phyloP scores from a whole-genome alignment of 2,888 invertebrate species.

The Leptodirus hochenwartii region DNA sequence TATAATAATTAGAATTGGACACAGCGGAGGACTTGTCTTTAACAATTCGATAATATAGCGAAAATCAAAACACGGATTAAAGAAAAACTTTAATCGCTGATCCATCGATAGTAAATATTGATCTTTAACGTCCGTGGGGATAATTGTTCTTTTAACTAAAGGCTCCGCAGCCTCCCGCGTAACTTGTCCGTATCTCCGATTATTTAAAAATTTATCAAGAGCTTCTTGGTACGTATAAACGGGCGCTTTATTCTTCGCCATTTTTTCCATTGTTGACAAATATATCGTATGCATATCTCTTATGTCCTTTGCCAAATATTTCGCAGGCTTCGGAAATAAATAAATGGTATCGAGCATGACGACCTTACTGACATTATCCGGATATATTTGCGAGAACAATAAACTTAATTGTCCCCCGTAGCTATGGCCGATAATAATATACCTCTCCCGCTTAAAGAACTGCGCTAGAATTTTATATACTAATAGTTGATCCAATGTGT shows the following conservation, averaged over 20 bases:
- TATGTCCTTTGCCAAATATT: conserved; percentile 12
- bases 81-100: conserved; percentile 5
- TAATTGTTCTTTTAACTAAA: conserved; percentile 30
- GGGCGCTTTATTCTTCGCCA: conserved; percentile 14
- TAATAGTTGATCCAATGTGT: conserved; percentile 27
- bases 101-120: conserved; percentile 14
- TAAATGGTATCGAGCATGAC: conserved; percentile 20
- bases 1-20: conserved; percentile 24
- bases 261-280: conserved; percentile 10
- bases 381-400: conserved; percentile 25
- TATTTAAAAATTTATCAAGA: conserved; percentile 14
- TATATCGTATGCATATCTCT: conserved; percentile 1
- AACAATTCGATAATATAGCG: conserved; percentile 21
- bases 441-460: conserved; percentile 20
- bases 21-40: conserved; percentile 18
- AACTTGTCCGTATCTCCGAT: conserved; percentile 17
- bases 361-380: conserved; percentile 26
- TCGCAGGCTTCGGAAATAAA: conserved; percentile 15
- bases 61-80: conserved; percentile 12
- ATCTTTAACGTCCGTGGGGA: conserved; percentile 25
- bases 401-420: conserved; percentile 32
- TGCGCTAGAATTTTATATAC: conserved; percentile 18
- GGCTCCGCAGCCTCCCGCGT: conserved; percentile 29
- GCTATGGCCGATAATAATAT: conserved; percentile 23
- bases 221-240: conserved; percentile 30